Conservation (phyloP, 2,113 vertebrate species). For the Emydura subglobosa region DNA sequence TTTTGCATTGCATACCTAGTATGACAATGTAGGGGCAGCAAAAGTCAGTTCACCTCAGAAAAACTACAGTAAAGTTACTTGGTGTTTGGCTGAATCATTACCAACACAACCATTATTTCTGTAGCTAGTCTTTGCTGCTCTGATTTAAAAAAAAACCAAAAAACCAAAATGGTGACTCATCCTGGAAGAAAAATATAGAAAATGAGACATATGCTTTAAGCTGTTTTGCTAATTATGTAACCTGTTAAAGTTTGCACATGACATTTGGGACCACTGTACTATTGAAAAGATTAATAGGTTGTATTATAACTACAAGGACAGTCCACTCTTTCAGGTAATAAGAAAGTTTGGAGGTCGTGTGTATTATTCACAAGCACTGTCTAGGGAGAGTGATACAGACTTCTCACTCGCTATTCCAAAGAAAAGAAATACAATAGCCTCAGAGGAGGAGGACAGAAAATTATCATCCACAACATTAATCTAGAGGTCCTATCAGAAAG, state of each 20-base stretch:
- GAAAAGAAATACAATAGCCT: not conserved
- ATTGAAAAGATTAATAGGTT: not conserved
- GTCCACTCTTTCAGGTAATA: not conserved
- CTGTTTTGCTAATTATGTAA: fast-evolving
- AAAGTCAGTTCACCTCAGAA: not conserved
- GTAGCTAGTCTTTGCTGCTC: not conserved
- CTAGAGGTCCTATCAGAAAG: not conserved
- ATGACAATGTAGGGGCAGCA: not conserved
- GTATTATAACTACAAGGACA: not conserved
- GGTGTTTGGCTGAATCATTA: not conserved
- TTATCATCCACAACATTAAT: not conserved
- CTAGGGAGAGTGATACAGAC: not conserved
- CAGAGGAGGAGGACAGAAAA: not conserved
- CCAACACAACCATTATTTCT: not conserved
- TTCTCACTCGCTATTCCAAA: not conserved
- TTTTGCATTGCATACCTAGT: not conserved
- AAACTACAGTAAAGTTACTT: not conserved
- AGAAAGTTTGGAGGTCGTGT: not conserved
- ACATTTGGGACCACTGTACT: not conserved
- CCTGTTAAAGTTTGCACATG: not conserved
- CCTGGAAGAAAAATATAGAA: not conserved
- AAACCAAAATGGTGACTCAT: not conserved
- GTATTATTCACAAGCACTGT: not conserved
- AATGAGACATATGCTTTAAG: not conserved
- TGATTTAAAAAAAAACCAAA: no score